Evolutionary conservation across 1,140 invertebrate species (phyloP), one percentile per base, ranked within the genome.

Genomic region (Zophobas atratus): DNA sequence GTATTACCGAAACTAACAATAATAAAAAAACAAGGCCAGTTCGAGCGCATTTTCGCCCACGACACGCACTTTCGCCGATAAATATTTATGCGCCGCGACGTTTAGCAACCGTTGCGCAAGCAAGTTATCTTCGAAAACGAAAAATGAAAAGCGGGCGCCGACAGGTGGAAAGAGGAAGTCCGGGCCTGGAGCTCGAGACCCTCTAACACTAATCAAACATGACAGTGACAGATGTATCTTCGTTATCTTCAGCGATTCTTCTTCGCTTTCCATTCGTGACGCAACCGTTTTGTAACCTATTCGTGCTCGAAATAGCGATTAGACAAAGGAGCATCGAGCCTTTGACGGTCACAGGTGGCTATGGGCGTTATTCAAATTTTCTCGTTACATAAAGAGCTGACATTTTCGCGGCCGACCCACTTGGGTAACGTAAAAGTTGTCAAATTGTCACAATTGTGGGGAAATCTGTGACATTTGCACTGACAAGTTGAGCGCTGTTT

Each of bases 21-120:
- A 36, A 6, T 6, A 60, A 60, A 36, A 60, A 60, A 60, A 60
- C 56, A 60, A 60, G 56, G 56, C 56, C 56, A 60, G 56, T 60
- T 60, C 43, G 43, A 46, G 43, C 43, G 3, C 43, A 46, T 8
- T 46, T 20, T 46, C 43, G 43, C 43, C 43, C 43, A 46, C 49
- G 20, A 2, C 5, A 2, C 5, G 2, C 2, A 8, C 49, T 6
- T 20, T 20, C 49, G 49, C 49, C 49, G 43, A 46, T 46, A 8
- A 3, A 46, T 46, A 46, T 46, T 46, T 46, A 46, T 46, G 43
- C 20, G 20, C 20, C 20, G 20, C 20, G 20, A 20, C 20, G 20
- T 20, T 20, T 20, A 20, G 20, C 20, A 20, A 20, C 20, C 20
- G 20, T 20, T 20, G 20, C 20, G 20, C 20, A 20, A 20, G 20